Evolutionary conservation across 2,888 invertebrate species (phyloP).

Genomic region (Caenorhabditis zanzibari): DNA sequence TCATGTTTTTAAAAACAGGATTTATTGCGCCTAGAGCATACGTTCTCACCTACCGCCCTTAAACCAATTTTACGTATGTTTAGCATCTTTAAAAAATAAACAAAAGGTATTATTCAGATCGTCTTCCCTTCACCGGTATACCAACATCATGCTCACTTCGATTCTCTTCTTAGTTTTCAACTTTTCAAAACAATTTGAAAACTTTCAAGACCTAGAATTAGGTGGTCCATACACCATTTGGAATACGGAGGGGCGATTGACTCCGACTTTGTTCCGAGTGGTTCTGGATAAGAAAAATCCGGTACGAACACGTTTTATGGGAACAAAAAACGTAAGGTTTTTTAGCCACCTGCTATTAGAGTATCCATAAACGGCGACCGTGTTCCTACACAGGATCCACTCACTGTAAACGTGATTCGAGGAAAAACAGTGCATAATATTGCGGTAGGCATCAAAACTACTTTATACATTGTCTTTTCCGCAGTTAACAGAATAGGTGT

Average conservation of each 20-base stretch:
- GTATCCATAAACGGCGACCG: not conserved
- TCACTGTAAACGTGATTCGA: constrained; percentile 1
- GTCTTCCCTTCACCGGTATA: too few relatives aligned
- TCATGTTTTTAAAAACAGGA: too few relatives aligned
- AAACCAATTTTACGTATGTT: too few relatives aligned
- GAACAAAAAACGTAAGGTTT: too few relatives aligned
- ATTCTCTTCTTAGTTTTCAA: too few relatives aligned
- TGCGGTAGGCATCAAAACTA: not conserved
- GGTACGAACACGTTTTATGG: too few relatives aligned
- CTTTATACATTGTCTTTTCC: not conserved
- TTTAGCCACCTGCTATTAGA: not conserved
- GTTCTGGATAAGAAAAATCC: not conserved
- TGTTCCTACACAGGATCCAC: not conserved
- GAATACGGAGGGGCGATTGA: not conserved
- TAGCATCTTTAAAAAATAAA: too few relatives aligned
- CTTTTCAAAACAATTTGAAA: not conserved
- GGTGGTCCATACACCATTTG: not conserved
- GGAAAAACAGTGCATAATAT: constrained; percentile 3
- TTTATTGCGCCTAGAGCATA: too few relatives aligned
- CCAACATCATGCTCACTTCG: too few relatives aligned
- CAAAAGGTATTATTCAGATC: too few relatives aligned
- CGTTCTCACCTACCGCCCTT: too few relatives aligned
- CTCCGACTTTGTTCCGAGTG: not conserved
- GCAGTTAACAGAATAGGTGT: too few relatives aligned
- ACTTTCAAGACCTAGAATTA: not conserved